Conservation (phyloP, 1,140 invertebrate genomes). For the Drosophila teissieri region DNA sequence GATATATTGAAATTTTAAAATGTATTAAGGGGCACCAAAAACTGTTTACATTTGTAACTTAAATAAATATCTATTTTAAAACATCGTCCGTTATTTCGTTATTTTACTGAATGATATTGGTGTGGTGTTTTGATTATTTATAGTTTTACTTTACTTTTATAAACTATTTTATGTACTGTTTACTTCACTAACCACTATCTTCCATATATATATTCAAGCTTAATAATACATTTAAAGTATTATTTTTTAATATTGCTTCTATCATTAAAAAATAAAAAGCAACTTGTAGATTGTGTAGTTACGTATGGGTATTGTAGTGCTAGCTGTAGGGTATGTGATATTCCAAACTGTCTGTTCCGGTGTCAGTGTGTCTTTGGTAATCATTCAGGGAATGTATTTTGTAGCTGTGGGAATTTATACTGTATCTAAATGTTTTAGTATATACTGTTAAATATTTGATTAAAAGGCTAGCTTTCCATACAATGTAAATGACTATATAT, state of each 20-base stretch:
- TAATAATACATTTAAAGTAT: neutral
- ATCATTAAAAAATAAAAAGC: neutral
- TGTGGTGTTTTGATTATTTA: neutral
- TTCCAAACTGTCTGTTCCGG: constrained; percentile 84
- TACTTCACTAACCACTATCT: neutral
- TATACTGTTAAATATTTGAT: neutral
- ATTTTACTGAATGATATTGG: neutral
- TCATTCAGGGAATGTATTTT: constrained; percentile 59
- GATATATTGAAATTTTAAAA: neutral
- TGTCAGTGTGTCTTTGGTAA: constrained; percentile 79
- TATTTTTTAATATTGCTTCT: constrained; percentile 8
- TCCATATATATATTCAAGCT: neutral
- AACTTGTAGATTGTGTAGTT: neutral
- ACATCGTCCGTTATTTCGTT: neutral
- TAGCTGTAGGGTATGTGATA: constrained; percentile 84
- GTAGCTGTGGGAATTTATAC: constrained; percentile 34
- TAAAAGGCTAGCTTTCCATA: neutral
- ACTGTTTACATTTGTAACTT: neutral
- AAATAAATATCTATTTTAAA: neutral
- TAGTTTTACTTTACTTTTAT: neutral
- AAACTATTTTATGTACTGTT: neutral
- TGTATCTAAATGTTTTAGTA: no score
- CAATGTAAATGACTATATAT: neutral
- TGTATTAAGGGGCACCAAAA: neutral
- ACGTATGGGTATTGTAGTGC: constrained; percentile 11